These are phyloP conservation scores for Rhopalosiphum maidis DNA, from an alignment of 1,140 invertebrate species.

Conservation along the genomic window DNA sequence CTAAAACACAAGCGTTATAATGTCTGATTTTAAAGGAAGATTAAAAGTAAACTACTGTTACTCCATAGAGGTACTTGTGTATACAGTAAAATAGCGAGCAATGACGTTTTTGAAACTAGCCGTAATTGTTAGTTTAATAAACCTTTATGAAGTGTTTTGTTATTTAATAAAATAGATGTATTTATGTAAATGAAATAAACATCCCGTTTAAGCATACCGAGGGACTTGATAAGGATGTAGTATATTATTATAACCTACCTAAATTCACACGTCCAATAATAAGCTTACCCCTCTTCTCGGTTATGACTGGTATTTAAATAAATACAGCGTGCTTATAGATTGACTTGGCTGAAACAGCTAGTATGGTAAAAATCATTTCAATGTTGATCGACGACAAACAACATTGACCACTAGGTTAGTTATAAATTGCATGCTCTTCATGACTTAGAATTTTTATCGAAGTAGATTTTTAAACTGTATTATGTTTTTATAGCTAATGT, in stretches of 20 bases:
- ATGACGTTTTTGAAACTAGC: background rate
- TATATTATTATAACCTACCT: slow-evolving; percentile 20
- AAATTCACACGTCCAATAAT: slow-evolving; percentile 35
- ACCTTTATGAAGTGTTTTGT: slow-evolving; percentile 25
- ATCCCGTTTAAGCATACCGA: slow-evolving; percentile 32
- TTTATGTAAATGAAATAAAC: slow-evolving; percentile 13
- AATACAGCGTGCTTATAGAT: background rate
- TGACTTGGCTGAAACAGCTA: background rate
- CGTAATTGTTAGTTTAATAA: background rate
- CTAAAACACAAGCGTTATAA: background rate
- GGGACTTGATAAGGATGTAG: slow-evolving; percentile 45
- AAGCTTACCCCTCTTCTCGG: background rate
- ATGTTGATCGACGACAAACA: background rate
- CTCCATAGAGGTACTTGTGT: slow-evolving; percentile 28
- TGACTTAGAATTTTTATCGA: background rate
- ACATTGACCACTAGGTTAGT: background rate
- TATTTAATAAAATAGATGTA: background rate
- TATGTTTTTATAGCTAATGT: slow-evolving; percentile 16
- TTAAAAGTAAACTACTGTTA: background rate
- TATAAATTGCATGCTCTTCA: background rate
- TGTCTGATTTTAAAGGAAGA: background rate
- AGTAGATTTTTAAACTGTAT: background rate
- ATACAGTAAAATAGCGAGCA: background rate
- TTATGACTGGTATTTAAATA: background rate
- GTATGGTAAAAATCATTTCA: background rate